Base-by-base conservation (phyloP, 2,797 vertebrate genomes). In the Enteromius argenteus region DNA sequence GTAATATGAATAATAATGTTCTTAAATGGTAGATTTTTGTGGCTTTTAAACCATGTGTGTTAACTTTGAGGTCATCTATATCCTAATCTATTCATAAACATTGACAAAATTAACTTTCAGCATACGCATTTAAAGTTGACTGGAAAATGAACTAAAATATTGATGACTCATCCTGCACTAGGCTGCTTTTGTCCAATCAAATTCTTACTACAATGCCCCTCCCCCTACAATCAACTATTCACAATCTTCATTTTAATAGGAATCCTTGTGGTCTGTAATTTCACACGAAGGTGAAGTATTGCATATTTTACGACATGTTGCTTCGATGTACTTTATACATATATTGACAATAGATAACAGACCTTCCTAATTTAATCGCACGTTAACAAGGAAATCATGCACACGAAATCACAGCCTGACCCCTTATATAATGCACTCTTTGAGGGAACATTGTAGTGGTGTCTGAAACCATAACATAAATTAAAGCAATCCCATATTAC, bases 121-220 rank as follows among this genome's bases (percentile, higher is more conserved):
- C 1, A 37, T 13, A 37, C 2, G 27, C 27, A 32, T 53, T 39
- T 23, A 15, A 58, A 39, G 7, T 58, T 35, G 14, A 37, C 3
- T 23, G 58, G 32, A 58, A 58, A 58, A 23, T 15, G 6, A 13
- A 23, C 3, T 11, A 15, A 15, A 39, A 23, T 10, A 39, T 37
- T 37, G 46, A 74, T 75, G 73, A 58, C 51, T 39, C 73, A 60
- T 60, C 14, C 53, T 60, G 53, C n/a, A 58, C 74, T 76, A 23
- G 0, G 0, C 6, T 58, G 3, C 17, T 39, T 76, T 58, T 39
- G 6, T 37, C 51, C 35, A 58, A 39, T 39, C 51, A 76, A 23
- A 76, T 39, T 39, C 11, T 37, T 2, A 53, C 51, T 37, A 17
- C 21, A 44, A 27, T 3, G 14, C 11, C 19, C 35, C 66, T 42